phyloP scores from a whole-genome alignment of 2,888 invertebrate genomes.

The Noctuana brunneofusca region DNA sequence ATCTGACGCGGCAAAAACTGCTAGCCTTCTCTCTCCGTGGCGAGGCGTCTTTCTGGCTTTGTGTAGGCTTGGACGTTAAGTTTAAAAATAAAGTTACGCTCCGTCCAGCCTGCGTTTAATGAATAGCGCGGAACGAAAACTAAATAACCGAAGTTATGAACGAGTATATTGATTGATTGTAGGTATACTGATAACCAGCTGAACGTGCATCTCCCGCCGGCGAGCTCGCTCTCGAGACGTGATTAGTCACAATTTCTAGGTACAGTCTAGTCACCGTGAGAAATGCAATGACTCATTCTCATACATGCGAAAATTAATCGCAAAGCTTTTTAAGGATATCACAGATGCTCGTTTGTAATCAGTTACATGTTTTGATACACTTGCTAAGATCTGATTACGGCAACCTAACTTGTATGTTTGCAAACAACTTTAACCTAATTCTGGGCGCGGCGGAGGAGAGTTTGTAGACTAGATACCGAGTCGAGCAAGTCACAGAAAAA shows the following conservation, averaged over 20 bases:
- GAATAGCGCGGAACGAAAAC: slow-evolving; percentile 25
- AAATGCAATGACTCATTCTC: slow-evolving; percentile 70
- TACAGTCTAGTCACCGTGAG: slow-evolving; percentile 53
- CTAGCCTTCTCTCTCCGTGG: slow-evolving; percentile 50
- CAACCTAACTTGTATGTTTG: slow-evolving; percentile 40
- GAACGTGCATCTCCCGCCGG: slow-evolving; percentile 33
- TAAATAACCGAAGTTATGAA: slow-evolving; percentile 16
- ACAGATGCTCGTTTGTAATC: slow-evolving; percentile 34
- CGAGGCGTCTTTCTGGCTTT: slow-evolving; percentile 43
- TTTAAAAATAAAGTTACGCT: slow-evolving; percentile 32
- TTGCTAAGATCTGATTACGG: slow-evolving; percentile 30
- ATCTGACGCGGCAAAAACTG: slow-evolving; percentile 46
- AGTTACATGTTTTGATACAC: slow-evolving; percentile 36
- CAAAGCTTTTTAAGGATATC: slow-evolving; percentile 37
- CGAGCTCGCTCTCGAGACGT: slow-evolving; percentile 44
- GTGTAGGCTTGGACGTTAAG: slow-evolving; percentile 33
- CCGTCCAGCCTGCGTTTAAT: slow-evolving; percentile 17
- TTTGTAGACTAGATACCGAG: slow-evolving; percentile 12
- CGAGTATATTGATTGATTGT: no score
- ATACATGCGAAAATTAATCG: slow-evolving; percentile 50
- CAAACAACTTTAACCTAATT: slow-evolving; percentile 41
- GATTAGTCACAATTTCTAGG: slow-evolving; percentile 67
- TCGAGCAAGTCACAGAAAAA: slow-evolving; percentile 16
- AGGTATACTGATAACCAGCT: slow-evolving; percentile 37
- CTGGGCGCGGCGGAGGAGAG: slow-evolving; percentile 33